Percentiles rank a stretch among this genome's conserved stretches.
These are phyloP conservation scores for Thymallus thymallus DNA, from an alignment of 2,113 vertebrate genomes.

Conservation along the genomic window DNA sequence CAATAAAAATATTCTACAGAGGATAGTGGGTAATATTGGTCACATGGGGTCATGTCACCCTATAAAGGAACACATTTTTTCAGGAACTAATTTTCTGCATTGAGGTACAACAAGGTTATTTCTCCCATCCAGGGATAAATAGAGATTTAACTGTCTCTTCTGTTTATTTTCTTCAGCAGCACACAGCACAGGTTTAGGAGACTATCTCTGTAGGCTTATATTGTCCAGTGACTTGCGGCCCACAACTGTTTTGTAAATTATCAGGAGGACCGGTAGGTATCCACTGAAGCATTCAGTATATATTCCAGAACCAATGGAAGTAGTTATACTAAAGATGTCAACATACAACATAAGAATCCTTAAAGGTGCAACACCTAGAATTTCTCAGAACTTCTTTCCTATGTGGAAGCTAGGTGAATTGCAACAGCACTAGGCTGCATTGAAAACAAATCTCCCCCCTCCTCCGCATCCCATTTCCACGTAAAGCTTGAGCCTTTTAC, in stretches of 20 bases:
- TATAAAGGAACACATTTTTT: constrained; percentile 76
- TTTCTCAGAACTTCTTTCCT: no score
- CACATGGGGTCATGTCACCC: constrained; percentile 65
- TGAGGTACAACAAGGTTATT: constrained; percentile 67
- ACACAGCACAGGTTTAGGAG: constrained; percentile 47
- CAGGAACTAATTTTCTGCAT: constrained; percentile 75
- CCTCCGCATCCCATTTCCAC: no score
- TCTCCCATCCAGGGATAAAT: constrained; percentile 66
- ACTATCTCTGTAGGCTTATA: constrained; percentile 38
- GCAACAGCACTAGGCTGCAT: no score
- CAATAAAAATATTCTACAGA: constrained; percentile 42
- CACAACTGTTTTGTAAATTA: constrained; percentile 38
- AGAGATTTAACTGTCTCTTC: constrained; percentile 79
- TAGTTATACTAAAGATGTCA: constrained; percentile 21
- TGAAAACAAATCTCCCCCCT: no score
- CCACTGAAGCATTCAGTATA: constrained; percentile 34
- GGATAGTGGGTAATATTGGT: constrained; percentile 54
- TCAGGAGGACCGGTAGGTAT: constrained; percentile 26
- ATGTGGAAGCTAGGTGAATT: no score
- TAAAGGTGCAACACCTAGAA: neutral
- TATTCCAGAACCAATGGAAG: constrained; percentile 19
- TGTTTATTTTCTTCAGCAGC: constrained; percentile 67
- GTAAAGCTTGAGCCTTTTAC: no score
- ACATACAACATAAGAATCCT: constrained; percentile 36
- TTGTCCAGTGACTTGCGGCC: constrained; percentile 29